Evolutionary conservation across 2,888 invertebrate species (phyloP), one percentile per base, ranked within the genome.

Genomic region (Ischnus inquisitorius): DNA sequence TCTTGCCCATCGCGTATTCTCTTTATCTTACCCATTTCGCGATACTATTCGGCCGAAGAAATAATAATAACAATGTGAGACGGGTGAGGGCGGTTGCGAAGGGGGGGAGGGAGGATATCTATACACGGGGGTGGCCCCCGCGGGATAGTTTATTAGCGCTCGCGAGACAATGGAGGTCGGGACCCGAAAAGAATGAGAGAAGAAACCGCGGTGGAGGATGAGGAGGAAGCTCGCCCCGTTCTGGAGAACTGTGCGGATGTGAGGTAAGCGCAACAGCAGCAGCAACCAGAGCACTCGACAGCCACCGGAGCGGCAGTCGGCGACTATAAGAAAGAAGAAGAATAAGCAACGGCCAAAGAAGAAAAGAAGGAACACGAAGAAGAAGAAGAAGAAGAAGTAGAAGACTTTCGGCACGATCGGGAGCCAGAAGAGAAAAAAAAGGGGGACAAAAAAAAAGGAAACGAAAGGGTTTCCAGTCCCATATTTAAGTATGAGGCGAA

Each of bases 91-190:
- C 12, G 60, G 8, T 39, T 3, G 39, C 8, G 4, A 69, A 28
- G 82, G 65, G 67, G 22, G 69, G 14, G 68, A n/a, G 43, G 64
- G 46, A 57, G 43, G 79, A 67, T 43, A 84, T 83, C 80, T 84
- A 83, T 79, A 84, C 86, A 86, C 79, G 83, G 91, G 92, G 92
- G 91, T 91, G 91, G 91, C 19, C 54, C 91, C 92, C 86, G 88
- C 87, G 85, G 90, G 90, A 92, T 93, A 90, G 92, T 93, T 93
- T 93, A 93, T 92, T 92, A 93, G 92, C 90, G 92, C 89, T 91
- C 89, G 85, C 88, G 88, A 92, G 91, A 93, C 92, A 93, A 93
- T 93, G 91, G 92, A 92, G 92, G 92, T 92, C 92, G 91, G 88
- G 93, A 92, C 92, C 92, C 91, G 91, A 92, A 92, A 92, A 90